Evolutionary conservation across 1,140 invertebrate genomes (phyloP).

Genomic region (Euglossa dilemma): DNA sequence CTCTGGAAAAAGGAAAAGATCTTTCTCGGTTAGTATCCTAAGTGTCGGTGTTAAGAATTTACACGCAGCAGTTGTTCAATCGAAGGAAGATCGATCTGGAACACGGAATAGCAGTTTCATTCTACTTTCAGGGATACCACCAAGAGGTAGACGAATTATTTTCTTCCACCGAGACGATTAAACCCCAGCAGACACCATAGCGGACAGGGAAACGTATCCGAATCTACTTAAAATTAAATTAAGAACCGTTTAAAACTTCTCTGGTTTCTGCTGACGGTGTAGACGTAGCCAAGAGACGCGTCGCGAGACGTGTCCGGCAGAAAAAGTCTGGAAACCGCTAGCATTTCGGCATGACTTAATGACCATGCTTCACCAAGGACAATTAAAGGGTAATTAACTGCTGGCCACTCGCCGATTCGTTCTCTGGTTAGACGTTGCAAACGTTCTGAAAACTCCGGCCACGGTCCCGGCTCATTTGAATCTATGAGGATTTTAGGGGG

Average conservation of each 20-base stretch:
- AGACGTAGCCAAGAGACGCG: background rate
- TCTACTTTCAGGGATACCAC: no score
- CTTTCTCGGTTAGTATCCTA: no score
- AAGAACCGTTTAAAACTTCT: conserved; percentile 29
- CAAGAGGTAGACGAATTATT: background rate
- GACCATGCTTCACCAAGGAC: conserved; percentile 54
- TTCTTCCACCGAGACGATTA: background rate
- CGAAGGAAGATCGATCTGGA: no score
- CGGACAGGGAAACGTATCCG: background rate
- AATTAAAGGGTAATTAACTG: conserved; percentile 71
- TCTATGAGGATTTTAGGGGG: background rate
- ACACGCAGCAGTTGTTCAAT: no score
- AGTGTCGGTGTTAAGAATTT: no score
- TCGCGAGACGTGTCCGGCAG: conserved; percentile 1
- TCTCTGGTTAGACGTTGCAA: conserved; percentile 36
- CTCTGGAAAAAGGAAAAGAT: no score
- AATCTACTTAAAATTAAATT: conserved; percentile 36
- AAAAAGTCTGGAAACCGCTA: conserved; percentile 31
- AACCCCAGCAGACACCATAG: conserved; percentile 1
- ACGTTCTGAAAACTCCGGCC: conserved; percentile 40
- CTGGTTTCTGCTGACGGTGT: background rate
- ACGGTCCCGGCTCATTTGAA: background rate
- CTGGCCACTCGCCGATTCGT: conserved; percentile 50
- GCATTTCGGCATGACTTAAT: conserved; percentile 62
- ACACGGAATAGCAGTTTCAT: no score